Evolutionary conservation across 2,797 vertebrate species (phyloP), one percentile per base, ranked within the genome.

Genomic region (Pagetopsis macropterus): DNA sequence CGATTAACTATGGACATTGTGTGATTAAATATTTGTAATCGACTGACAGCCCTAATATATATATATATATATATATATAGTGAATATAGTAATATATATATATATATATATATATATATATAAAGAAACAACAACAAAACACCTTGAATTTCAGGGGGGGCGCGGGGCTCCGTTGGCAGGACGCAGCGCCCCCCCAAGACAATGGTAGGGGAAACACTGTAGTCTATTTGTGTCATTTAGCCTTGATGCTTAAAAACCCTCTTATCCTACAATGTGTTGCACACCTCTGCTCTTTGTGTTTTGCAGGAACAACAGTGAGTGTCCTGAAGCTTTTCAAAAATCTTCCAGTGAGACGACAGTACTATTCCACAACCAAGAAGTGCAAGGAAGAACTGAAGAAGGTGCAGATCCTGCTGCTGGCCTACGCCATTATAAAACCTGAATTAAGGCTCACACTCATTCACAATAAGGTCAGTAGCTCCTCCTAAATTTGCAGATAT

Each of bases 321-420:
- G 97, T 88, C 13, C 81, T 95, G 65, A 97, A 92, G 87, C 91
- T 99, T 68, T 99, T 99, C 84, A 97, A 95, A 91, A 99, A 96
- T 84, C 94, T 99, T 37, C 98, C 98, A 4, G 98, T 99, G 81
- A 95, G 98, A 85, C 95, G 97, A 17, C 98, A 99, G 64, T 97
- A 95, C 92, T 99, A 96, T 62, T 96, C 96, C 61, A 95, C 94
- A 33, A 85, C 79, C 46, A 99, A 94, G 91, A 99, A 97, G 90
- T 96, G 97, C 89, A 98, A 97, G 85, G 98, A 99, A 54, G 97
- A 99, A 59, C 88, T 99, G 58, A 98, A 95, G 93, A 98, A 96
- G 78, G 70, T 97, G n/a, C 96, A 97, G 75, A 96, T 97, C 70
- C 89, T 99, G 43, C 92, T 99, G 51, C 94, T 94, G 89, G 95